A percentile compares a stretch with the other conserved stretches of the same genome.
Conservation (phyloP, 2,888 invertebrate genomes). For the Euproctis similis region DNA sequence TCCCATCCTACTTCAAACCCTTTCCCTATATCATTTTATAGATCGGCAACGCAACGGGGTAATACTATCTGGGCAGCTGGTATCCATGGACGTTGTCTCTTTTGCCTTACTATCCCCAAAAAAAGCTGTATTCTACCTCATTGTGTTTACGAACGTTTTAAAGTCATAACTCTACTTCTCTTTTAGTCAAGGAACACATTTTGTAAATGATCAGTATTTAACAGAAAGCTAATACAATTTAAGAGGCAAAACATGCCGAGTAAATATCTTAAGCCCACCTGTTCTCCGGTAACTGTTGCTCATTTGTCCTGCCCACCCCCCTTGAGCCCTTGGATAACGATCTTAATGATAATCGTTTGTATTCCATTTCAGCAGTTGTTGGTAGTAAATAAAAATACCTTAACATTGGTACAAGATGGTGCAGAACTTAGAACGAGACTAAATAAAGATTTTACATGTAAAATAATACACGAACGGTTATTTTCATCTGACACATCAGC, state of each 20-base stretch:
- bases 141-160: too few relatives aligned
- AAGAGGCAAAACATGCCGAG: constrained; percentile 7
- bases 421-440: constrained; percentile 33
- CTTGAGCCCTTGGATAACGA: constrained; percentile 5
- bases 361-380: constrained; percentile 25
- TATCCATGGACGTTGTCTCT: too few relatives aligned
- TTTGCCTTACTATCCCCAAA: too few relatives aligned
- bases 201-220: too few relatives aligned
- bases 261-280: constrained; percentile 18
- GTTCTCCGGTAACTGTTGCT: constrained; percentile 17
- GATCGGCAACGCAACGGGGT: too few relatives aligned
- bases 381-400: constrained; percentile 47
- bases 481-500: too few relatives aligned
- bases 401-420: constrained; percentile 41
- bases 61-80: too few relatives aligned
- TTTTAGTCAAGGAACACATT: too few relatives aligned
- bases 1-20: too few relatives aligned
- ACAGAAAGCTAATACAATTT: constrained; percentile 3
- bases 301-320: constrained; percentile 19
- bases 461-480: constrained; percentile 2
- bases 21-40: too few relatives aligned
- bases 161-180: too few relatives aligned
- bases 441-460: constrained; percentile 11
- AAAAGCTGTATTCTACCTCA: too few relatives aligned
- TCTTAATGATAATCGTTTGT: constrained; percentile 40